Evolutionary conservation across 2,888 invertebrate species (phyloP).

Genomic region (Salticus scenicus): DNA sequence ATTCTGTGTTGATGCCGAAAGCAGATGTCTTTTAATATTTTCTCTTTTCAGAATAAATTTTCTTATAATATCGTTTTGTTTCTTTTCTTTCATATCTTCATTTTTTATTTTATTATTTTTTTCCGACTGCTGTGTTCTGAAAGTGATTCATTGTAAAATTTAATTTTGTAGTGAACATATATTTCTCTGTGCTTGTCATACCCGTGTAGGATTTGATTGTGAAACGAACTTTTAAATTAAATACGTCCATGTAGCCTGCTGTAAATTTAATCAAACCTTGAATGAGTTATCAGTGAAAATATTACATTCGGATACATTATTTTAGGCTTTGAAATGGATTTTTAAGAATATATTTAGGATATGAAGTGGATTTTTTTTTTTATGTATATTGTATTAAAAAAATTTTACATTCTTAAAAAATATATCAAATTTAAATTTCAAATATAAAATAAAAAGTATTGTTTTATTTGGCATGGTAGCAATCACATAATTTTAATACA

Average conservation of each 20-base stretch:
- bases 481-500: no score
- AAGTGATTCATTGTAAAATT: constrained; percentile 31
- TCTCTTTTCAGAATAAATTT: constrained; percentile 13
- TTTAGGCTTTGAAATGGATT: no score
- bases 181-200: neutral
- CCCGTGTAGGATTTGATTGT: neutral
- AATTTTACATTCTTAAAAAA: no score
- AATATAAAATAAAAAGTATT: no score
- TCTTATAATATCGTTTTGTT: constrained; percentile 7
- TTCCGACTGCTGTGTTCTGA: constrained; percentile 3
- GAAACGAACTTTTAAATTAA: neutral
- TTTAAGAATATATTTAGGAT: no score
- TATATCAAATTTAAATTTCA: no score
- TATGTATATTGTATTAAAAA: no score
- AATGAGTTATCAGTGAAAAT: neutral
- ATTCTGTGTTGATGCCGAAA: constrained; percentile 61
- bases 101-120: neutral
- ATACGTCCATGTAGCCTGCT: neutral
- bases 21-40: constrained; percentile 51
- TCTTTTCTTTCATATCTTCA: constrained; percentile 43
- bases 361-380: no score
- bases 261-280: neutral
- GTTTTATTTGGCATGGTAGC: no score
- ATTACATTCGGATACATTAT: no score
- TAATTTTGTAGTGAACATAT: constrained; percentile 24